Evolutionary conservation across 2,888 invertebrate genomes (phyloP).

Genomic region (Cheilosia vulpina): DNA sequence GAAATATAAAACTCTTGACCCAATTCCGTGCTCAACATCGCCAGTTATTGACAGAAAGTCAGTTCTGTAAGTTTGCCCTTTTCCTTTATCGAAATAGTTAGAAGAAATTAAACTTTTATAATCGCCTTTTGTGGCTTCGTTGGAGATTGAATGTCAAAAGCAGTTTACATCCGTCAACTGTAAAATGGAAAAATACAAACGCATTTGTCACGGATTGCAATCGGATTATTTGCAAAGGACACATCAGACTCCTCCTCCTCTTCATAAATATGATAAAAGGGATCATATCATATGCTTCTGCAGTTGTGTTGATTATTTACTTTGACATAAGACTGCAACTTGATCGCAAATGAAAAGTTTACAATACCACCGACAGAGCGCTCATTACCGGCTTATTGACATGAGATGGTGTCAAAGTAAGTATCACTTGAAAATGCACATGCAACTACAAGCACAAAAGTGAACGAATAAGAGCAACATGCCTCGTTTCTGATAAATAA

Average conservation of each 20-base stretch:
- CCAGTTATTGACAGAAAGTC: not conserved
- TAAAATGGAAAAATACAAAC: not conserved
- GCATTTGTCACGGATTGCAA: too few relatives aligned
- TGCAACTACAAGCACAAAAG: not conserved
- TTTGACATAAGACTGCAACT: too few relatives aligned
- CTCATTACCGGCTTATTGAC: not conserved
- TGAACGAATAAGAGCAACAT: not conserved
- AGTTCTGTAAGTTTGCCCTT: not conserved
- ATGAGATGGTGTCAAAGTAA: not conserved
- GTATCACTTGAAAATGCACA: not conserved
- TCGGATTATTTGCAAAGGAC: too few relatives aligned
- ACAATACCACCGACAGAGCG: not conserved
- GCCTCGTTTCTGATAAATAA: not conserved
- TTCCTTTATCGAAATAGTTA: not conserved
- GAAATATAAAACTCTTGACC: not conserved
- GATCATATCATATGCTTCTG: too few relatives aligned
- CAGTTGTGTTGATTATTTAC: too few relatives aligned
- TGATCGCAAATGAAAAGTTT: not conserved
- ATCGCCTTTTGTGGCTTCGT: not conserved
- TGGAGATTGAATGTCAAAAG: conserved; percentile 4
- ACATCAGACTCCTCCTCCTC: too few relatives aligned
- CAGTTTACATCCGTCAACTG: not conserved
- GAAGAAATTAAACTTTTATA: not conserved
- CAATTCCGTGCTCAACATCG: not conserved
- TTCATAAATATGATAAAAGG: too few relatives aligned